Evolutionary conservation across 2,797 vertebrate species (phyloP), one percentile per base, ranked within the genome.

Genomic region (Muscicapa comitata): DNA sequence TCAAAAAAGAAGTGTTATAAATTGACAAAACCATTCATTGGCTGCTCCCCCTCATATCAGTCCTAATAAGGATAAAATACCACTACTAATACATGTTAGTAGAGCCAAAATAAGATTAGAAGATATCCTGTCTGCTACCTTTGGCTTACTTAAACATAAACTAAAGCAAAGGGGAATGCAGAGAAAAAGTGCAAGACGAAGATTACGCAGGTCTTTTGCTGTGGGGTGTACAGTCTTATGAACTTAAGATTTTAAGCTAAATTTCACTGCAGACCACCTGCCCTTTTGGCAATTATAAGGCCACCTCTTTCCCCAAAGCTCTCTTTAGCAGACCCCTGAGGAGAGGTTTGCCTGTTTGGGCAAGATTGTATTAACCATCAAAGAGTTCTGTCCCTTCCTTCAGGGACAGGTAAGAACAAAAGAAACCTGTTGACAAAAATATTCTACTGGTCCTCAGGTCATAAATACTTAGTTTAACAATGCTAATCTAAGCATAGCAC

Each of bases 271-370:
- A 90, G 70, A 38, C 14, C n/a, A 76, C 37, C 8, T 19, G 24
- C 20, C 18, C 28, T 62, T 65, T 37, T 24, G 31, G 43, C 6
- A 5, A 62, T 7, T 38, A 11, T 5, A 58, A 66, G 29, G 33
- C 11, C 37, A 65, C 11, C 28, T 86, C 45, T 37, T 25, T 7
- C 29, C 18, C 24, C 2, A 1, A 63, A 74, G 26, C 38, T 23
- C 25, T 14, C 73, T 43, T 77, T 3, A 1, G 14, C 26, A 25
- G 35, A 29, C 13, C 23, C 3, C 0, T 0, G 0, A 77, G 29
- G n/a, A 76, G 2, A 4, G 7, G 16, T n/a, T 87, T 61, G 38
- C 33, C 57, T 78, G 16, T 75, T 80, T 23, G 12, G 38, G 19
- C n/a, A 72, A 13, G 18, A 78, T 6, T 38, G 9, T 31, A 72